Evolutionary conservation across 2,113 vertebrate genomes (phyloP).

Genomic region (Oreochromis aureus): DNA sequence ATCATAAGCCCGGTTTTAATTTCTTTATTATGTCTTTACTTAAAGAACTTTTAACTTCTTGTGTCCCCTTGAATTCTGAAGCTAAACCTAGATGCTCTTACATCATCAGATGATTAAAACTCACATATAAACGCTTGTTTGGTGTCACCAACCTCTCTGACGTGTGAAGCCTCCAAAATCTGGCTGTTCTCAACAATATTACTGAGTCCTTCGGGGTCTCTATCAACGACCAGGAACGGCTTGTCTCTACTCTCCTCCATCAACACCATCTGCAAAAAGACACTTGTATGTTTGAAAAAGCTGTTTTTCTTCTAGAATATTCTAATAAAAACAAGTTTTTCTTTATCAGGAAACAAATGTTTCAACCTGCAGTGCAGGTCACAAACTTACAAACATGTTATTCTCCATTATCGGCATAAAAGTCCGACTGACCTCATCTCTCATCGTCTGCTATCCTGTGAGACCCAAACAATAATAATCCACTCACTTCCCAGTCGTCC

Average conservation of each 20-base stretch:
- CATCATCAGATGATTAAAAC: background rate
- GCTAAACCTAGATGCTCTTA: background rate
- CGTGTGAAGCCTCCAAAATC: slow-evolving; percentile 62
- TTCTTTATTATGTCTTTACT: background rate
- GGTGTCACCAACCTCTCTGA: slow-evolving; percentile 62
- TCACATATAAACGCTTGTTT: background rate
- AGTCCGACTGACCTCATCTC: background rate
- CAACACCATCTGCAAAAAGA: slow-evolving; percentile 66
- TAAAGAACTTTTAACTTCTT: background rate
- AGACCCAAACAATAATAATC: background rate
- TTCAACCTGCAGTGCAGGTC: background rate
- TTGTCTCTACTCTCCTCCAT: slow-evolving; percentile 67
- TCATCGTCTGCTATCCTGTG: background rate
- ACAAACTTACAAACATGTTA: background rate
- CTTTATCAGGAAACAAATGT: background rate
- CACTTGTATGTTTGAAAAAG: background rate
- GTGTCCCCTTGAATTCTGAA: background rate
- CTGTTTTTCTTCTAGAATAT: background rate
- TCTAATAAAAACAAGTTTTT: background rate
- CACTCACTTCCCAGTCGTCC: slow-evolving; percentile 77
- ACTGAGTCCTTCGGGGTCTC: slow-evolving; percentile 65
- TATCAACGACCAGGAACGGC: slow-evolving; percentile 34
- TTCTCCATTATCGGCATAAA: background rate
- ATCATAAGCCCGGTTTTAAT: background rate
- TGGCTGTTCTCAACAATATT: slow-evolving; percentile 64